Percentiles rank a stretch among this genome's conserved stretches.
Conservation (phyloP, 1,140 invertebrate genomes). For the Nomia melanderi region DNA sequence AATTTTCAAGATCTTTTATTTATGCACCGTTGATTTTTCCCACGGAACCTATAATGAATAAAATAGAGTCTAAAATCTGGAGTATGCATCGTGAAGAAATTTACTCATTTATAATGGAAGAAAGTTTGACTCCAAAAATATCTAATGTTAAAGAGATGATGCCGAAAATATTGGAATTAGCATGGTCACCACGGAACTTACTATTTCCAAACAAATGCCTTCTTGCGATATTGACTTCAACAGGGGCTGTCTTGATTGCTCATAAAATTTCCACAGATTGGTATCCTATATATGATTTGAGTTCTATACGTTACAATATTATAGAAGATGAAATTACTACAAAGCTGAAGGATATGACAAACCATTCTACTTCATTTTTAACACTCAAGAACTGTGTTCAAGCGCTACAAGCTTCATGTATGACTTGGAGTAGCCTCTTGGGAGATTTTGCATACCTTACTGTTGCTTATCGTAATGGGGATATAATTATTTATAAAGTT, state of each 20-base stretch:
- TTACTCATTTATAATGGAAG: slow-evolving; percentile 70
- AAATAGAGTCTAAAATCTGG: slow-evolving; percentile 63
- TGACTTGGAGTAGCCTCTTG: slow-evolving; percentile 72
- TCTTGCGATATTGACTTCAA: slow-evolving; percentile 70
- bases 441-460: slow-evolving; percentile 70
- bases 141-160: slow-evolving; percentile 50
- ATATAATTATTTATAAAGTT: slow-evolving; percentile 74
- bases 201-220: slow-evolving; percentile 70
- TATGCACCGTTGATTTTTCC: slow-evolving; percentile 69
- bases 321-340: slow-evolving; percentile 55
- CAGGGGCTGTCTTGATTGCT: slow-evolving; percentile 71
- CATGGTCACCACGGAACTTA: slow-evolving; percentile 75
- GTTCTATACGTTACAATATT: slow-evolving; percentile 51
- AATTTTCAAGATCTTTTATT: slow-evolving; percentile 73
- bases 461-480: slow-evolving; percentile 69
- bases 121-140: slow-evolving; percentile 70
- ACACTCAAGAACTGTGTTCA: slow-evolving; percentile 54
- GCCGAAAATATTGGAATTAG: slow-evolving; percentile 64
- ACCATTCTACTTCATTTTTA: background rate
- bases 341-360: slow-evolving; percentile 36
- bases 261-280: slow-evolving; percentile 70
- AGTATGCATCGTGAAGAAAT: slow-evolving; percentile 67
- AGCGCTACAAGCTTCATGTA: slow-evolving; percentile 67
- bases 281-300: slow-evolving; percentile 71
- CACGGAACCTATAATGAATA: slow-evolving; percentile 47